phyloP scores from a whole-genome alignment of 2,888 invertebrate genomes.

The Orchesellides sinensis region DNA sequence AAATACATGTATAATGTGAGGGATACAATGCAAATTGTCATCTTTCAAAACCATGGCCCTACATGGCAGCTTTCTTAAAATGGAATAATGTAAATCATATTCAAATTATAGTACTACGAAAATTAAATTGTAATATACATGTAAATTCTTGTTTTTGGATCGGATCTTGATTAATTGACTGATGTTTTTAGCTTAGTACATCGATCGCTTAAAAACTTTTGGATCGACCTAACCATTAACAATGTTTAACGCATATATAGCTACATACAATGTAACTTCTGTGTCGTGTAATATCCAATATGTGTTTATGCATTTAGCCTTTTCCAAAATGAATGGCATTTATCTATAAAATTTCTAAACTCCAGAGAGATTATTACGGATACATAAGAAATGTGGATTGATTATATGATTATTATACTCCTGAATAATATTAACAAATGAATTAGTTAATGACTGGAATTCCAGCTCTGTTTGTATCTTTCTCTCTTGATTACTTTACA shows the following conservation, averaged over 20 bases:
- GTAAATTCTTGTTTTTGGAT: too few relatives aligned
- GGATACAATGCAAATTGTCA: not conserved
- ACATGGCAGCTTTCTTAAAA: slow-evolving; percentile 8
- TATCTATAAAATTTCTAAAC: not conserved
- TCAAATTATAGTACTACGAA: slow-evolving; percentile 5
- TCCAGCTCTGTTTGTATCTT: not conserved
- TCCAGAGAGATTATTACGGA: slow-evolving; percentile 51
- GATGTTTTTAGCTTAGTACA: too few relatives aligned
- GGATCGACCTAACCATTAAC: too few relatives aligned
- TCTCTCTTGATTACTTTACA: not conserved
- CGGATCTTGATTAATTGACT: too few relatives aligned
- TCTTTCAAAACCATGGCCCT: slow-evolving; percentile 39
- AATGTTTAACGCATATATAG: too few relatives aligned
- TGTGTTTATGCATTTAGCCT: too few relatives aligned
- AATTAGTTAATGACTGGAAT: not conserved
- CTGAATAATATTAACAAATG: not conserved
- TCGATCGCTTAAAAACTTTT: too few relatives aligned
- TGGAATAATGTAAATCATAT: not conserved
- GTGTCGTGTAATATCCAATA: too few relatives aligned
- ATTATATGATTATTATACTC: not conserved
- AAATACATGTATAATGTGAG: not conserved
- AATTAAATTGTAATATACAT: not conserved
- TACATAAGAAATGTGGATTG: slow-evolving; percentile 6
- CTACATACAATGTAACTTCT: too few relatives aligned
- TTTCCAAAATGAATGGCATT: slow-evolving; percentile 18